Conservation (phyloP, 2,113 vertebrate species). For the Dipodomys ordii region DNA sequence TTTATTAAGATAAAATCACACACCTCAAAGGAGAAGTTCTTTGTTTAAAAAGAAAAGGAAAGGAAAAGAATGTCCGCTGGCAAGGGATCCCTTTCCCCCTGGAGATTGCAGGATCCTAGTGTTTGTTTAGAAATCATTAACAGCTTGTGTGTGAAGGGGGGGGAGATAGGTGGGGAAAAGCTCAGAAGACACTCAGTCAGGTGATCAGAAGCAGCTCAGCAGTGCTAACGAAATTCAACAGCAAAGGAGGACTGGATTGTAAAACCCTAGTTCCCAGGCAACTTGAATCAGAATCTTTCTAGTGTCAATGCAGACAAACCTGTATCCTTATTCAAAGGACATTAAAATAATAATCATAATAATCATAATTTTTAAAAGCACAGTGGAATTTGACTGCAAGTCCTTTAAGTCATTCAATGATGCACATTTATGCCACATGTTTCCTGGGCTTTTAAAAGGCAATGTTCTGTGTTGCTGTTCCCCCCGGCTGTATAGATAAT, state of each 20-base stretch:
- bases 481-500: constrained; percentile 84
- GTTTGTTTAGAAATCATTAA: background rate
- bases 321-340: background rate
- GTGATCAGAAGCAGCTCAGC: no score
- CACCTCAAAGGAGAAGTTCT: background rate
- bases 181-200: no score
- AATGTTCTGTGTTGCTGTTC: constrained; percentile 83
- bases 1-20: background rate
- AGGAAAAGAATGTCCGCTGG: background rate
- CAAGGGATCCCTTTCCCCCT: background rate
- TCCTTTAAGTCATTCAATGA: constrained; percentile 76
- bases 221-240: no score
- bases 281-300: constrained; percentile 8
- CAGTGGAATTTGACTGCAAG: constrained; percentile 56
- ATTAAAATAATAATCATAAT: background rate
- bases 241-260: background rate
- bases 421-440: constrained; percentile 81
- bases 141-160: background rate
- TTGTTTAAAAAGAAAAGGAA: background rate
- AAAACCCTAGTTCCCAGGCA: background rate
- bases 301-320: background rate
- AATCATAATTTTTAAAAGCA: constrained; percentile 36
- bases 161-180: no score
- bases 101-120: background rate
- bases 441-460: constrained; percentile 83